phyloP scores from a whole-genome alignment of 2,888 invertebrate species.

The Dorcus parallelipipedus region DNA sequence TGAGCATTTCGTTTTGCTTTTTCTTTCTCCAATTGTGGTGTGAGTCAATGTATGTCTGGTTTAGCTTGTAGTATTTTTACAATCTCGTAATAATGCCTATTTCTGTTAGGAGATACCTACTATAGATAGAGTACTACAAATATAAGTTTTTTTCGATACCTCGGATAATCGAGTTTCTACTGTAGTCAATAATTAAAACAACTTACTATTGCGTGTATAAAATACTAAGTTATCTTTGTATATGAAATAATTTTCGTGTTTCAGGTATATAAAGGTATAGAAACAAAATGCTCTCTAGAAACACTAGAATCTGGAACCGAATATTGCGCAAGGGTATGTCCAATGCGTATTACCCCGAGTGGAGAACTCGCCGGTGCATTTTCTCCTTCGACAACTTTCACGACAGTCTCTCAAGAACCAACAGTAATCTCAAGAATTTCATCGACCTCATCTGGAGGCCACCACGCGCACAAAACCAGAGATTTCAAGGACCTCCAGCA shows the following conservation, averaged over 20 bases:
- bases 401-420: slow-evolving; percentile 48
- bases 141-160: too few species aligned
- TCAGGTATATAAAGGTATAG: slow-evolving; percentile 66
- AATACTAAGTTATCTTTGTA: neutral
- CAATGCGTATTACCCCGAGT: slow-evolving; percentile 62
- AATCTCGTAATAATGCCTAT: too few species aligned
- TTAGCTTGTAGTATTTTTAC: too few species aligned
- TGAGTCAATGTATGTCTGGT: too few species aligned
- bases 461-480: slow-evolving; percentile 21
- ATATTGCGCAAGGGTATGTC: slow-evolving; percentile 76
- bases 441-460: slow-evolving; percentile 27
- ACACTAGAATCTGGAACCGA: slow-evolving; percentile 72
- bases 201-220: neutral
- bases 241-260: slow-evolving; percentile 17
- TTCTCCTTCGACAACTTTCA: slow-evolving; percentile 63
- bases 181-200: neutral
- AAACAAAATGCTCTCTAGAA: slow-evolving; percentile 60
- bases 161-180: neutral
- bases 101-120: too few species aligned
- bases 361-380: slow-evolving; percentile 66
- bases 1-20: too few species aligned
- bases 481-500: slow-evolving; percentile 5
- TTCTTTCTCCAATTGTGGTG: too few species aligned
- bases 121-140: too few species aligned
- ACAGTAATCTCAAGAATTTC: slow-evolving; percentile 44